Evolutionary conservation across 1,140 invertebrate species (phyloP).

Genomic region (Heliconius himera): DNA sequence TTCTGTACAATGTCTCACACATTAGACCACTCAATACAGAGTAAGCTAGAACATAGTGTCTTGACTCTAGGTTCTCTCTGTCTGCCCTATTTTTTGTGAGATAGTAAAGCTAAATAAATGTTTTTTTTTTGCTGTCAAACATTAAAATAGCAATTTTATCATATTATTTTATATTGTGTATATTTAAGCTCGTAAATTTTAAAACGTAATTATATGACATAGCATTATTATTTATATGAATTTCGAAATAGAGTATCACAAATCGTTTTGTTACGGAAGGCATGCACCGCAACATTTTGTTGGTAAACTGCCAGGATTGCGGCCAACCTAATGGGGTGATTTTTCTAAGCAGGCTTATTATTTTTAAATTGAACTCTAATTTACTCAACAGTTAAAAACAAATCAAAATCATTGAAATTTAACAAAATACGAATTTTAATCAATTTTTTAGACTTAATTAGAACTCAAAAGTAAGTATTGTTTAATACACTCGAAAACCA

Average conservation of each 20-base stretch:
- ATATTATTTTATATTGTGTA: neutral
- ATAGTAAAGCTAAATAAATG: too few species aligned
- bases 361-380: slow-evolving; percentile 29
- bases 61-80: too few species aligned
- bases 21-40: too few species aligned
- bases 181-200: neutral
- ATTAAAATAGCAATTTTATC: neutral
- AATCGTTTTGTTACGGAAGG: slow-evolving; percentile 42
- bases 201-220: slow-evolving; percentile 9
- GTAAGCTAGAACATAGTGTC: too few species aligned
- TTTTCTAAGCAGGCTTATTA: slow-evolving; percentile 47
- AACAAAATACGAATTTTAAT: neutral
- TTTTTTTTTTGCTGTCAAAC: too few species aligned
- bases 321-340: slow-evolving; percentile 41
- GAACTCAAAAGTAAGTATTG: too few species aligned
- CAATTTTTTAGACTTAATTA: too few species aligned
- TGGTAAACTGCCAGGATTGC: slow-evolving; percentile 48
- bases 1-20: too few species aligned
- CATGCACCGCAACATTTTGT: slow-evolving; percentile 41
- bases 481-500: too few species aligned
- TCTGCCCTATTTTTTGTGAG: too few species aligned
- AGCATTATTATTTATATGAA: slow-evolving; percentile 34
- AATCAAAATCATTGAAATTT: neutral
- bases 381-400: neutral
- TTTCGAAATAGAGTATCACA: slow-evolving; percentile 41